Evolutionary conservation across 2,113 vertebrate species (phyloP).

Genomic region (Oryzias woworae): DNA sequence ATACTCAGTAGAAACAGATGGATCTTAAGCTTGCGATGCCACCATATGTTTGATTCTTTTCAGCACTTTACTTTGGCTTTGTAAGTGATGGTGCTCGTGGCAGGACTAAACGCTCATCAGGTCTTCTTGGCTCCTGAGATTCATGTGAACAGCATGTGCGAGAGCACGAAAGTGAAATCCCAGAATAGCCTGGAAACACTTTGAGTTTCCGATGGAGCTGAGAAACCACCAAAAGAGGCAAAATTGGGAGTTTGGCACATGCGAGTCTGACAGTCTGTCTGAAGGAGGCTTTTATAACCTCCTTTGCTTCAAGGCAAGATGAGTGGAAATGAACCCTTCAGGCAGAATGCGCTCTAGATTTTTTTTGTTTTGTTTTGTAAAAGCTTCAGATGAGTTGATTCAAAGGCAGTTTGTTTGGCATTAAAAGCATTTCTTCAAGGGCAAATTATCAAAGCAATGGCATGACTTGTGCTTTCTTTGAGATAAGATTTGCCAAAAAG

Average conservation of each 20-base stretch:
- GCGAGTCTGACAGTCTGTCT: conserved; percentile 29
- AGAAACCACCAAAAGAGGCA: conserved; percentile 42
- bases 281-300: conserved; percentile 22
- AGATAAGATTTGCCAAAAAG: no score
- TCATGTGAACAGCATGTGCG: conserved; percentile 31
- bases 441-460: no score
- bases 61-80: neutral
- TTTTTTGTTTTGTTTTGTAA: no score
- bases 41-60: neutral
- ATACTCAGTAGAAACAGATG: neutral
- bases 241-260: conserved; percentile 42
- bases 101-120: conserved; percentile 10
- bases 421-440: no score
- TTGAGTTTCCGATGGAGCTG: conserved; percentile 42
- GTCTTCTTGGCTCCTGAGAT: conserved; percentile 35
- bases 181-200: conserved; percentile 51
- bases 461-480: no score
- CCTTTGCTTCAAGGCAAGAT: conserved; percentile 9
- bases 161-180: conserved; percentile 38
- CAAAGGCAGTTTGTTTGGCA: no score
- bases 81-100: conserved; percentile 4
- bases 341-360: no score
- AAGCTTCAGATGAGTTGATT: no score
- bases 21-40: neutral
- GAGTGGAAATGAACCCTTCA: neutral